A percentile compares a stretch with the other conserved stretches of the same genome.
Evolutionary conservation across 2,797 vertebrate genomes (phyloP).

Genomic region (Neosilurus mollespiculum): DNA sequence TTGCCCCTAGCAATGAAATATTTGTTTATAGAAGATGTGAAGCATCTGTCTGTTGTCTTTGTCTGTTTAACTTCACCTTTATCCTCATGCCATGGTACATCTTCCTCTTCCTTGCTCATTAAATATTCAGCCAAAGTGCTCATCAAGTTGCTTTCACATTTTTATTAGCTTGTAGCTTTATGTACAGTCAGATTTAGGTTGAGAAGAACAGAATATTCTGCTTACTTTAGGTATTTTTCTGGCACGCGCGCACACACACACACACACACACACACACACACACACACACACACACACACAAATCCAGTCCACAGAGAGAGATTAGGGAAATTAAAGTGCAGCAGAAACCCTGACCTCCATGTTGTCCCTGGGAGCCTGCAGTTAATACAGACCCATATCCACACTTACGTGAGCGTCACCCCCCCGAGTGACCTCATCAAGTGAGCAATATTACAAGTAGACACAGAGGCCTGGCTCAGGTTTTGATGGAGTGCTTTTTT

Average conservation of each 20-base stretch:
- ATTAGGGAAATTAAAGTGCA: conserved; percentile 55
- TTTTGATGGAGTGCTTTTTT: conserved; percentile 29
- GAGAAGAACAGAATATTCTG: conserved; percentile 35
- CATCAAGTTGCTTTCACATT: not conserved
- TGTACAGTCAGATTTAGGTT: conserved; percentile 36
- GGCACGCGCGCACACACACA: conserved; percentile 12
- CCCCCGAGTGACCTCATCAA: conserved; percentile 48
- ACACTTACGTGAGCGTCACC: conserved; percentile 41
- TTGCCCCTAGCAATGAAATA: conserved; percentile 15
- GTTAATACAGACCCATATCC: conserved; percentile 51
- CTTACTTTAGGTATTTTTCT: conserved; percentile 66
- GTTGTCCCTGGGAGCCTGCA: conserved; percentile 44
- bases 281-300: conserved; percentile 43
- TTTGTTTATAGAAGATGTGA: conserved; percentile 30
- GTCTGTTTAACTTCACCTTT: conserved; percentile 29
- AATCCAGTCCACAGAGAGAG: conserved; percentile 53
- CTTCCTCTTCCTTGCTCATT: conserved; percentile 16
- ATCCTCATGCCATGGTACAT: conserved; percentile 2
- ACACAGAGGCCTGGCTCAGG: conserved; percentile 4
- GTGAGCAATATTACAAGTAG: conserved; percentile 23
- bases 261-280: conserved; percentile 40
- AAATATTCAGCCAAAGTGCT: conserved; percentile 1
- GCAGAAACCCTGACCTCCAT: conserved; percentile 37
- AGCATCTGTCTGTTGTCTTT: not conserved
- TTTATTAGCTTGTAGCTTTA: not conserved